Evolutionary conservation across 2,113 vertebrate species (phyloP).

Genomic region (Collichthys lucidus): DNA sequence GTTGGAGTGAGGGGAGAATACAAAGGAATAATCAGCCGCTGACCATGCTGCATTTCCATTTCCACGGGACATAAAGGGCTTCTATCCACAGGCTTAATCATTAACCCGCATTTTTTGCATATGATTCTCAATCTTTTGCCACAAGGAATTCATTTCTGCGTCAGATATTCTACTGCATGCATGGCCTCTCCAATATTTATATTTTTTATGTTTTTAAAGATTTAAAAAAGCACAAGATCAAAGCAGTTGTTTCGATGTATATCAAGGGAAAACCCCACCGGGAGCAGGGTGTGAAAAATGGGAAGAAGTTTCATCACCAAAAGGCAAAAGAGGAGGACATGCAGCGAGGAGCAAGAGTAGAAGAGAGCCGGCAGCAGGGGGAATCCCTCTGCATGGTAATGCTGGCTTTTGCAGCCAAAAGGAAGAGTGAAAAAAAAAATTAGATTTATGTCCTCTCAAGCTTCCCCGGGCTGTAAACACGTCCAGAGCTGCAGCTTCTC

Average conservation of each 20-base stretch:
- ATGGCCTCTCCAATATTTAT: not conserved
- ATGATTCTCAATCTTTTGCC: conserved; percentile 33
- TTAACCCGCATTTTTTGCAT: conserved; percentile 67
- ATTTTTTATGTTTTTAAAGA: not conserved
- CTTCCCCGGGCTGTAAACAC: conserved; percentile 90
- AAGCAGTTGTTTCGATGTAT: conserved; percentile 31
- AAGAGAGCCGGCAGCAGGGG: conserved; percentile 83
- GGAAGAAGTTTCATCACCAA: conserved; percentile 85
- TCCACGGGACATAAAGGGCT: conserved; percentile 71
- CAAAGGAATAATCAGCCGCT: conserved; percentile 67
- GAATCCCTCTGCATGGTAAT: conserved; percentile 92
- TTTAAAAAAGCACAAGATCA: conserved; percentile 49
- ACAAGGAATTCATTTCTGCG: conserved; percentile 28
- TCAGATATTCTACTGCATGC: not conserved
- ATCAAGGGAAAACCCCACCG: conserved; percentile 58
- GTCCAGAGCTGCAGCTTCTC: conserved; percentile 83
- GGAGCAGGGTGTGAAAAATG: conserved; percentile 74
- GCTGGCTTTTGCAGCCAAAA: conserved; percentile 90
- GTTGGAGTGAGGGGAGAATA: conserved; percentile 31
- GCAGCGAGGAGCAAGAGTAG: conserved; percentile 81
- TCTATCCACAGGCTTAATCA: conserved; percentile 74
- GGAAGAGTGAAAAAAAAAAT: conserved; percentile 52
- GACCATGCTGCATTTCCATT: conserved; percentile 69
- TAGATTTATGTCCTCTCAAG: conserved; percentile 91
- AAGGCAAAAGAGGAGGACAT: conserved; percentile 82